Conservation (phyloP, 1,140 invertebrate species). For the Prorops nasuta region DNA sequence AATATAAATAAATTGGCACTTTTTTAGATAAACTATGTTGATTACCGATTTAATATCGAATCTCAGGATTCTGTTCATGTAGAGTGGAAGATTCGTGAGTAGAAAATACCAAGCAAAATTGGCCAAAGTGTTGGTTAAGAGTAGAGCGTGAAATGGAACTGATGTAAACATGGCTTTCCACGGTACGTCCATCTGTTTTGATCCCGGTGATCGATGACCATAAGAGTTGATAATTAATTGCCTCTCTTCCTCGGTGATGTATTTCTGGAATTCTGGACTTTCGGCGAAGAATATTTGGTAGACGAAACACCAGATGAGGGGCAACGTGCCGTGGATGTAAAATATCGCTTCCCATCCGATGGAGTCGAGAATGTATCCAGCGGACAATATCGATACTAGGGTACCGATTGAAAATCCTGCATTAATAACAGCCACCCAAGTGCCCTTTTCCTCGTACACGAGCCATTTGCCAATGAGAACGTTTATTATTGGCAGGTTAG, state of each 20-base stretch:
- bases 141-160: slow-evolving; percentile 68
- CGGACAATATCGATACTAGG: slow-evolving; percentile 71
- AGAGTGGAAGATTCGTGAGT: slow-evolving; percentile 86
- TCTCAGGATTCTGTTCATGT: slow-evolving; percentile 86
- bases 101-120: slow-evolving; percentile 95
- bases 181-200: slow-evolving; percentile 55
- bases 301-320: slow-evolving; percentile 68
- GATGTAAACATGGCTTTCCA: slow-evolving; percentile 74
- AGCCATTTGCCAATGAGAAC: slow-evolving; percentile 51
- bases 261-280: slow-evolving; percentile 69
- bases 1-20: too few relatives aligned
- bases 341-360: slow-evolving; percentile 76
- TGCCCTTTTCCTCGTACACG: slow-evolving; percentile 50
- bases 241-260: slow-evolving; percentile 70
- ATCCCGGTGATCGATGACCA: slow-evolving; percentile 52
- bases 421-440: slow-evolving; percentile 63
- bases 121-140: slow-evolving; percentile 71
- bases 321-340: slow-evolving; percentile 73
- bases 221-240: slow-evolving; percentile 61
- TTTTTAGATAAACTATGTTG: slow-evolving; percentile 5
- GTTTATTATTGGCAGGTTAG: slow-evolving; percentile 49
- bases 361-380: slow-evolving; percentile 65
- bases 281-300: slow-evolving; percentile 69
- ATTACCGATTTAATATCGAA: slow-evolving; percentile 80
- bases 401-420: slow-evolving; percentile 73